These are phyloP conservation scores for Apodemia duryi DNA, from an alignment of 2,888 invertebrate genomes.

Conservation along the genomic window DNA sequence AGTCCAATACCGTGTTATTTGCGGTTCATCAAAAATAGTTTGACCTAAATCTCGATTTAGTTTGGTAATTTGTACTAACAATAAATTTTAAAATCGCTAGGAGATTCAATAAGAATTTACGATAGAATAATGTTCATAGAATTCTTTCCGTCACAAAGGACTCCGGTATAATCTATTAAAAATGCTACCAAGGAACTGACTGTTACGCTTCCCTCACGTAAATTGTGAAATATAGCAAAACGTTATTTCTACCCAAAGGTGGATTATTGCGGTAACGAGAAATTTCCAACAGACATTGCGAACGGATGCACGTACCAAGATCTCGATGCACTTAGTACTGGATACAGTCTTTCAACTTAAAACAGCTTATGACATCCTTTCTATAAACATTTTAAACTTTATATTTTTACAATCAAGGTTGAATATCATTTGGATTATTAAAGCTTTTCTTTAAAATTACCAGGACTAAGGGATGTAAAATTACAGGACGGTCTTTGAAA, in stretches of 20 bases:
- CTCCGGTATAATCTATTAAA: slow-evolving; percentile 14
- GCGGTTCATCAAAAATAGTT: too few species aligned
- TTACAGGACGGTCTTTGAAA: slow-evolving; percentile 17
- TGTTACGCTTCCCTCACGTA: slow-evolving; percentile 35
- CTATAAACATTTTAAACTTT: neutral
- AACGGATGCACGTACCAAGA: slow-evolving; percentile 70
- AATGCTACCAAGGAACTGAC: slow-evolving; percentile 17
- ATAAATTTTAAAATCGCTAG: neutral
- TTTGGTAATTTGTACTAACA: neutral
- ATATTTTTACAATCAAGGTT: neutral
- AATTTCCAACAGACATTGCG: slow-evolving; percentile 71
- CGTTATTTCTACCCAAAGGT: slow-evolving; percentile 55
- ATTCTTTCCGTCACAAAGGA: slow-evolving; percentile 8
- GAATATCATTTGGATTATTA: neutral
- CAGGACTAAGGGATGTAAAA: slow-evolving; percentile 20
- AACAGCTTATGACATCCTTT: neutral
- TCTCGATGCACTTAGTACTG: slow-evolving; percentile 69
- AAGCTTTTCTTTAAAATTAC: slow-evolving; percentile 14
- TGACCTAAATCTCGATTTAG: neutral
- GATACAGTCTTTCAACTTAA: slow-evolving; percentile 16
- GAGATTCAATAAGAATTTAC: neutral
- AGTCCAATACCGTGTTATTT: too few species aligned
- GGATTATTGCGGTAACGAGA: slow-evolving; percentile 74
- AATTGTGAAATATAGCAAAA: slow-evolving; percentile 64
- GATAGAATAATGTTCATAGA: slow-evolving; percentile 8